phyloP scores from a whole-genome alignment of 1,140 invertebrate genomes.

The Bradysia coprophila region DNA sequence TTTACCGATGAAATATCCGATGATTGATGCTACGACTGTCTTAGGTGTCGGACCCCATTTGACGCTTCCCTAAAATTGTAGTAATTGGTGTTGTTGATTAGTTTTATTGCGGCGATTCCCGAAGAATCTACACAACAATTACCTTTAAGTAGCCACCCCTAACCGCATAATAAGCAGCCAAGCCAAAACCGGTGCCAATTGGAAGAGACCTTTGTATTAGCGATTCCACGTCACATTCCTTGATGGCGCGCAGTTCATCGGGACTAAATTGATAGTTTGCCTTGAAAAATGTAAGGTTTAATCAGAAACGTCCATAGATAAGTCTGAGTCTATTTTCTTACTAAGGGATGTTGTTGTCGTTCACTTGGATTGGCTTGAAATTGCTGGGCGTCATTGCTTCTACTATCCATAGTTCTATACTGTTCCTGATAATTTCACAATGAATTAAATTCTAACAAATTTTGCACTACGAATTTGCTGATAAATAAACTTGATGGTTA shows the following conservation, averaged over 20 bases:
- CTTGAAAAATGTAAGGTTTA: constrained; percentile 25
- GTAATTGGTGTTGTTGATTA: constrained; percentile 1
- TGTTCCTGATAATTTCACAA: too few species aligned
- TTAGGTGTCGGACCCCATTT: constrained; percentile 46
- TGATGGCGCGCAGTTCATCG: constrained; percentile 42
- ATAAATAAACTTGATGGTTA: too few species aligned
- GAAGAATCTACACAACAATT: constrained; percentile 7
- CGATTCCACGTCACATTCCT: constrained; percentile 51
- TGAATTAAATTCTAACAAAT: too few species aligned
- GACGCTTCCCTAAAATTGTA: constrained; percentile 27
- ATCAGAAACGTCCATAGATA: too few species aligned
- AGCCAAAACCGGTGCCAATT: constrained; percentile 33
- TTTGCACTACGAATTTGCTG: too few species aligned
- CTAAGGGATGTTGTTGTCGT: too few species aligned
- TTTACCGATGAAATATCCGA: constrained; percentile 60
- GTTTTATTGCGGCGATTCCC: neutral
- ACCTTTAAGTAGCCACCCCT: constrained; percentile 30
- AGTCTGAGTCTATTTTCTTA: too few species aligned
- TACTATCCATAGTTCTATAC: too few species aligned
- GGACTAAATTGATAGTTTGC: constrained; percentile 33
- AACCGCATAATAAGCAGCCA: constrained; percentile 37
- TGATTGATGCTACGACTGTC: constrained; percentile 34
- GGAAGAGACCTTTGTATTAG: constrained; percentile 50
- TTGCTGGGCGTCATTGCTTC: too few species aligned
- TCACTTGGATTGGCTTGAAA: too few species aligned